Base-by-base conservation (phyloP, 2,113 vertebrate genomes). In the Isichthys henryi region DNA sequence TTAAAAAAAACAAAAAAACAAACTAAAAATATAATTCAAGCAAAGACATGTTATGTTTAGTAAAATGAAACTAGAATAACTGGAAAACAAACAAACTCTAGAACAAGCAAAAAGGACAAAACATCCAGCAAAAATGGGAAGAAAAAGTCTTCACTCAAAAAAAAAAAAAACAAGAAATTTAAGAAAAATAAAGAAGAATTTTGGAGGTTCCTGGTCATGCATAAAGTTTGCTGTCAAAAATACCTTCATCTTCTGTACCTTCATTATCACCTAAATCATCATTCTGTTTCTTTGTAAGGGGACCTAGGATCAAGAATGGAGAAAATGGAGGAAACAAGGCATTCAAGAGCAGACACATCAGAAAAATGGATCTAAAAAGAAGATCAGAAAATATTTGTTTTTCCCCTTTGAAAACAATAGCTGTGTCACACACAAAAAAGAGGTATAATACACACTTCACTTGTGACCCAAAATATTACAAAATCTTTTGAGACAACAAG, bases 231-330 rank as follows among this genome's bases (percentile, higher is more conserved):
- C 96, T 95, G 95, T 95, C 95, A 96, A 95, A 98, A 98, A 99
- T 99, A 99, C 98, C 98, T 99, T 99, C 97, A 93, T 99, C 98
- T 95, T 99, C 98, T 95, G 97, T 97, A 97, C 97, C 97, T 96
- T 99, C 98, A 98, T 96, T 99, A 98, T 99, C 98, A 97, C 97
- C 97, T 99, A 99, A 99, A 98, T 98, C 98, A 99, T 99, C 98
- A 97, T 96, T 97, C 97, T 99, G 97, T 99, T 99, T 99, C 98
- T 99, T 99, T 99, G 98, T 97, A 97, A 99, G 97, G 97, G 98
- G 98, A 99, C 98, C 98, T 99, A 99, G 97, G 98, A 99, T 98
- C 97, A 97, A 99, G 97, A 99, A 97, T 52, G 98, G 96, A 99
- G 96, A 99, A 97, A 97, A 97, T 97, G 97, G 96, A 97, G 97